Base-by-base conservation (phyloP, 2,113 vertebrate species). In the Ellobius talpinus region DNA sequence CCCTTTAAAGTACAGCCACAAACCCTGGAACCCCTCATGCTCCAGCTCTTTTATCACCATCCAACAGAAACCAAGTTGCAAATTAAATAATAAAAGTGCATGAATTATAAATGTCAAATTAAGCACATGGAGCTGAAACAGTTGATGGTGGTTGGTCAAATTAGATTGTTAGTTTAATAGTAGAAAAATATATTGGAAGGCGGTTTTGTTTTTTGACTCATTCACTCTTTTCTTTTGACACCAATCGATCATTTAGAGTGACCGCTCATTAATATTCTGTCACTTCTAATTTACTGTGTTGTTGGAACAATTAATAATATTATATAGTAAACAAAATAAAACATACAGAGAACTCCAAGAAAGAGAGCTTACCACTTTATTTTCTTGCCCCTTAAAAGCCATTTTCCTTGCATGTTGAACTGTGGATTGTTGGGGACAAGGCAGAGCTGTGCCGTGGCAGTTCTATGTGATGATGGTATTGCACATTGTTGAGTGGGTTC, bases 11-110 rank as follows among this genome's bases (percentile, higher is more conserved):
- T 47, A 65, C 4, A 86, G 16, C 16, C 11, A 72, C 39, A 29
- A 90, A 77, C 16, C 23, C 72, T 58, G 47, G n/a, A 52, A 87
- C 87, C 36, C 7, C 29, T 96, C 50, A 47, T 89, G 23, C 24
- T 55, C 91, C 47, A 81, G 39, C 7, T 95, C 17, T 89, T 58
- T 70, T 31, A 68, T 78, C 61, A 21, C 11, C 61, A 21, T 29
- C 55, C 73, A 93, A 87, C 14, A 82, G 82, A 92, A 90, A 24
- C 29, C 73, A 85, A 90, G 76, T 85, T 31, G 91, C 61, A 68
- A 85, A 47, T 79, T 52, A 95, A 81, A 85, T 63, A 26, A 63
- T 82, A 52, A 63, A 91, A 58, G 39, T 14, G 8, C 5, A 86
- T 79, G 11, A 14, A 29, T 95, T 73, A 24, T 79, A 50, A 87